Conservation (phyloP, 2,113 vertebrate species). For the Cricetomys ansorgei region DNA sequence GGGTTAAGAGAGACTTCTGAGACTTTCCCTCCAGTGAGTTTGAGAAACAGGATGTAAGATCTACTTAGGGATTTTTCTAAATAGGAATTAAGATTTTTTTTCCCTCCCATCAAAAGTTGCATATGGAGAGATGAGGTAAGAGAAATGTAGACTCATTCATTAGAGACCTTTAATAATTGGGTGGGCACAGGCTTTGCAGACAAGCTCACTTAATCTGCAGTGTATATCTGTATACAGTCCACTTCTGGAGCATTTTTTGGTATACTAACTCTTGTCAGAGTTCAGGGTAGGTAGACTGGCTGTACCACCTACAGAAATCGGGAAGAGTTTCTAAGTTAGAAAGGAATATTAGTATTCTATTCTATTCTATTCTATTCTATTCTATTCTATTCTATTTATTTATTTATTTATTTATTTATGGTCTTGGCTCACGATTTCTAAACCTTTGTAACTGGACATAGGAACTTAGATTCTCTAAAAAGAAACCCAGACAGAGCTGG, state of each 20-base stretch:
- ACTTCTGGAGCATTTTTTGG: background rate
- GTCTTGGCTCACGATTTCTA: background rate
- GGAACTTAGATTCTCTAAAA: background rate
- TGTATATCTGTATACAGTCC: background rate
- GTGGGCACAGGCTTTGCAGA: background rate
- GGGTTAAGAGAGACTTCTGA: background rate
- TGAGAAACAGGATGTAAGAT: background rate
- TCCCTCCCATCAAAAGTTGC: background rate
- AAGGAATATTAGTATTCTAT: too few species aligned
- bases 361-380: too few species aligned
- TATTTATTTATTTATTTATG: too few species aligned
- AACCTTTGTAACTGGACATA: background rate
- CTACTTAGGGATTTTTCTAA: background rate
- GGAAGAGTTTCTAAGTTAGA: background rate
- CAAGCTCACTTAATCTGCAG: background rate
- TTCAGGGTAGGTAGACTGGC: background rate
- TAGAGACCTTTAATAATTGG: background rate
- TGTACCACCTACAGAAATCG: background rate
- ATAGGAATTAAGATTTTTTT: background rate
- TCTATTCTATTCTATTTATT: too few species aligned
- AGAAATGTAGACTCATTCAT: background rate
- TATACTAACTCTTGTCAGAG: background rate
- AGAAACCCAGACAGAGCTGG: slow-evolving; percentile 23
- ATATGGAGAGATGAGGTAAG: background rate
- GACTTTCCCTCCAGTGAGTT: background rate